A percentile compares a stretch with the other conserved stretches of the same genome.
These are phyloP conservation scores for Castor canadensis DNA, from an alignment of 2,113 vertebrate genomes.

Conservation along the genomic window DNA sequence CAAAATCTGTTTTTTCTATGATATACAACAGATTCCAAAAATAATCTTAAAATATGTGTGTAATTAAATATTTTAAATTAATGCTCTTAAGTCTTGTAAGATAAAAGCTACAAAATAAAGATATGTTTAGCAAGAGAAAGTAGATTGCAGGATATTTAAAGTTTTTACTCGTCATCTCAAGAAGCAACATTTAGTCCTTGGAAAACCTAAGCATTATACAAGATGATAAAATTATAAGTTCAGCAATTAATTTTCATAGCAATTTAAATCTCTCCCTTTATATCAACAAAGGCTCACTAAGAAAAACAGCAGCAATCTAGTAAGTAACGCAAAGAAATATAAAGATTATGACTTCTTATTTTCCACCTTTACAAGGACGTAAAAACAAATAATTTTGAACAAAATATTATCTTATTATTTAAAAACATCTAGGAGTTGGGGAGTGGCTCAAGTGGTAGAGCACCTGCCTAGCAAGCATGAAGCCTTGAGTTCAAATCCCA, in stretches of 20 bases:
- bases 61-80: conserved; percentile 8
- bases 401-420: neutral
- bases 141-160: neutral
- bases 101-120: neutral
- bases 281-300: neutral
- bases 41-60: neutral
- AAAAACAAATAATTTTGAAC: neutral
- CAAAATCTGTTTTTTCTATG: neutral
- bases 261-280: neutral
- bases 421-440: too few species aligned
- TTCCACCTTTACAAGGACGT: neutral
- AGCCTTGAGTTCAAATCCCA: too few species aligned
- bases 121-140: neutral
- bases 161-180: neutral
- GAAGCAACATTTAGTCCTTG: neutral
- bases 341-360: neutral
- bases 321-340: neutral
- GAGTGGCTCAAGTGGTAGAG: too few species aligned
- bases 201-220: neutral
- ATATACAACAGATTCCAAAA: neutral
- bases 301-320: neutral
- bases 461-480: too few species aligned
- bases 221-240: neutral
- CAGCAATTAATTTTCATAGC: neutral
- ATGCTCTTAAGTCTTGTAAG: neutral